These are phyloP conservation scores for Poliocrania exsul DNA, from an alignment of 2,797 vertebrate species.

Conservation along the genomic window DNA sequence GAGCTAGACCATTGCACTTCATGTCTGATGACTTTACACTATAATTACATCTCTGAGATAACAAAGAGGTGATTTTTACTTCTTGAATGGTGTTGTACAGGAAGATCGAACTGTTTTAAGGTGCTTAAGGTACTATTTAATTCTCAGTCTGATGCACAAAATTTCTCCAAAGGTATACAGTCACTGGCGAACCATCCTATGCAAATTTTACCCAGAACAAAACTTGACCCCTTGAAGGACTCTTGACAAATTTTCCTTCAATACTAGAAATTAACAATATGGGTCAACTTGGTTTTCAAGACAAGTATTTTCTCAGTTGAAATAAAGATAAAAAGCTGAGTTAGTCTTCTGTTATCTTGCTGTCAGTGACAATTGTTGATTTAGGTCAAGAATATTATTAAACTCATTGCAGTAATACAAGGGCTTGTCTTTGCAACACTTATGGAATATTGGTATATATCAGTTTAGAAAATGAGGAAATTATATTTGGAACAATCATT, in stretches of 20 bases:
- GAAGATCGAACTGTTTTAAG: background rate
- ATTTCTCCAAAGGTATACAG: background rate
- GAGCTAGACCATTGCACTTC: background rate
- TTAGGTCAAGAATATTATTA: background rate
- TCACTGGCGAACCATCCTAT: background rate
- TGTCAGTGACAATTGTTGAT: background rate
- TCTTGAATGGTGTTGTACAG: background rate
- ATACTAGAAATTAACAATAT: background rate
- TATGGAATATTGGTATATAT: background rate
- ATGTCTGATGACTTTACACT: background rate
- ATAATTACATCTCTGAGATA: background rate
- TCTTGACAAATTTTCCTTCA: background rate
- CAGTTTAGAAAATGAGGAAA: background rate
- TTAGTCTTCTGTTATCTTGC: background rate
- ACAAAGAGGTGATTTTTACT: background rate
- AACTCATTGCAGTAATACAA: background rate
- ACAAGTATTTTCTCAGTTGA: background rate
- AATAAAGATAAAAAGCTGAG: background rate
- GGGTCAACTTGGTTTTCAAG: background rate
- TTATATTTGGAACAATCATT: background rate
- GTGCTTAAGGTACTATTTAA: background rate
- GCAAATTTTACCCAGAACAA: background rate
- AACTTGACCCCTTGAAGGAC: background rate
- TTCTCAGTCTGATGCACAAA: background rate
- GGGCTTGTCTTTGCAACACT: background rate